Percentiles rank a stretch among this genome's conserved stretches.
phyloP scores from a whole-genome alignment of 2,888 invertebrate species.

The Carcina quercana region DNA sequence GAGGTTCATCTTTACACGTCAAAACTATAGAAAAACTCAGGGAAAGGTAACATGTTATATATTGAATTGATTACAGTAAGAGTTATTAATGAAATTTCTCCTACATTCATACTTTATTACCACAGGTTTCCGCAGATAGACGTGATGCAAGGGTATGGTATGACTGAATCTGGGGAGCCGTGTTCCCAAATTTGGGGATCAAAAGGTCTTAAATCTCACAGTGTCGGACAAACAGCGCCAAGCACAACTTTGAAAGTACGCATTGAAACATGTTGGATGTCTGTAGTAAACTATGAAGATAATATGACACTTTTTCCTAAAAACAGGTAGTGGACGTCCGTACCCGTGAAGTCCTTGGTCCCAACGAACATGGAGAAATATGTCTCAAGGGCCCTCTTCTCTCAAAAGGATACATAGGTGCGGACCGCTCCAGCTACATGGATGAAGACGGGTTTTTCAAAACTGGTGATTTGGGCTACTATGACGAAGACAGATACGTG shows the following conservation, averaged over 20 bases:
- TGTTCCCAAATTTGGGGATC: slow-evolving; percentile 46
- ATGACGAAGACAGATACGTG: slow-evolving; percentile 44
- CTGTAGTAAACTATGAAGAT: too few relatives aligned
- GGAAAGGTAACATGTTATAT: slow-evolving; percentile 43
- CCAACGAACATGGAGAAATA: slow-evolving; percentile 57
- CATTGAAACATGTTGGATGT: too few relatives aligned
- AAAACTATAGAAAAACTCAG: slow-evolving; percentile 45
- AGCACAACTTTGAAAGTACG: slow-evolving; percentile 46
- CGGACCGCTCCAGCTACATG: slow-evolving; percentile 37
- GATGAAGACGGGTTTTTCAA: slow-evolving; percentile 44
- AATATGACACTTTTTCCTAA: too few relatives aligned
- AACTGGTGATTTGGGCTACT: slow-evolving; percentile 50
- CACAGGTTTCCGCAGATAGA: slow-evolving; percentile 40
- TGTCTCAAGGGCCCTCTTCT: slow-evolving; percentile 43
- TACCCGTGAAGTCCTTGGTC: slow-evolving; percentile 55
- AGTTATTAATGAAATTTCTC: too few relatives aligned
- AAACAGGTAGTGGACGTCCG: slow-evolving; percentile 56
- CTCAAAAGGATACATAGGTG: slow-evolving; percentile 50
- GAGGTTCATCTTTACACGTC: slow-evolving; percentile 43
- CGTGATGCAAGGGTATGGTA: slow-evolving; percentile 51
- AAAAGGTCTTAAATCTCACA: slow-evolving; percentile 42
- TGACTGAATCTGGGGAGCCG: slow-evolving; percentile 55
- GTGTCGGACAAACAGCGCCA: slow-evolving; percentile 48
- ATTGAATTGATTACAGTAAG: too few relatives aligned
- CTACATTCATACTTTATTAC: too few relatives aligned